These are phyloP conservation scores for Zosterops hypoxanthus DNA, from an alignment of 2,113 vertebrate genomes.

Conservation along the genomic window DNA sequence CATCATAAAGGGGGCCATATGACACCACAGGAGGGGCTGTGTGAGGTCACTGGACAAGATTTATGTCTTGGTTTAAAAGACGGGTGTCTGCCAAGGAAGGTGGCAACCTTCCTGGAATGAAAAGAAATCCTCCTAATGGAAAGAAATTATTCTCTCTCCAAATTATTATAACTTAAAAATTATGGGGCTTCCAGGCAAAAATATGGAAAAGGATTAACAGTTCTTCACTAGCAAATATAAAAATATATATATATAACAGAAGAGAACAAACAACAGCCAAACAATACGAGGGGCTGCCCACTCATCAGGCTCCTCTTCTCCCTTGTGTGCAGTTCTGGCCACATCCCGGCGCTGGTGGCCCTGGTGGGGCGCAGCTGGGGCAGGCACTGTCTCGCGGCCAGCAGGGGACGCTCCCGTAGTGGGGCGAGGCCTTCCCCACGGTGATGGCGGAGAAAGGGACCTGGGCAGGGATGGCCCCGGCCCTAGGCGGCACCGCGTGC, in stretches of 20 bases:
- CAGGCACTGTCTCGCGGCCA: too few species aligned
- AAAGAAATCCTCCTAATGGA: not conserved
- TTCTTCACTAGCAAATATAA: not conserved
- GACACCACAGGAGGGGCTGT: not conserved
- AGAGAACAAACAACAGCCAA: not conserved
- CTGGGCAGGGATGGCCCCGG: not conserved
- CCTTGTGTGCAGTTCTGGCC: not conserved
- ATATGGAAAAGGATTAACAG: not conserved
- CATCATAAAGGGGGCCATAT: not conserved
- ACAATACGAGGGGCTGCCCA: not conserved
- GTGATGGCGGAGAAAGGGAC: not conserved
- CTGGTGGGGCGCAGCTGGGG: rapidly evolving
- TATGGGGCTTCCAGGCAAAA: not conserved
- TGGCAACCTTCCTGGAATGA: not conserved
- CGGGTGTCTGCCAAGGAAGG: not conserved
- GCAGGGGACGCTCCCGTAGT: not conserved
- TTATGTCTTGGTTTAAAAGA: not conserved
- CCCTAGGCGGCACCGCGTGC: rapidly evolving
- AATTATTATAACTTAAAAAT: not conserved
- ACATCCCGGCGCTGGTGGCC: not conserved
- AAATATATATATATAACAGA: not conserved
- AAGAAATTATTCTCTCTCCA: not conserved
- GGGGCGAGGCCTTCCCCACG: not conserved
- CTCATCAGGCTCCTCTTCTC: too few species aligned
- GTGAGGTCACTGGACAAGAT: not conserved